phyloP scores from a whole-genome alignment of 2,113 vertebrate genomes.

The Onychostoma macrolepis region DNA sequence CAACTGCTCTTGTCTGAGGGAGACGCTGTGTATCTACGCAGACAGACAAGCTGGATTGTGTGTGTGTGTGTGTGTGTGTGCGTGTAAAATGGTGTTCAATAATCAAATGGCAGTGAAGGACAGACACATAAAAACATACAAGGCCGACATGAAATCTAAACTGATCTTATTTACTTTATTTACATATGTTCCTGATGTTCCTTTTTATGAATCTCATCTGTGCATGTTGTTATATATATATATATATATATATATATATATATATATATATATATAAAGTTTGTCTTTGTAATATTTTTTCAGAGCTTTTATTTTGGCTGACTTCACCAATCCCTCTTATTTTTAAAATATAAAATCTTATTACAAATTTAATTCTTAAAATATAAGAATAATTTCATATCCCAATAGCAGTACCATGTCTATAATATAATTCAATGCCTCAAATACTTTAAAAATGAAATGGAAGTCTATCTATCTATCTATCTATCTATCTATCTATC shows the following conservation, averaged over 20 bases:
- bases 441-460: too few relatives aligned
- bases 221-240: too few relatives aligned
- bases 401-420: background rate
- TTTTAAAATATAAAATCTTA: too few relatives aligned
- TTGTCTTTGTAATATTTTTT: background rate
- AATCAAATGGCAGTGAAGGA: background rate
- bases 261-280: too few relatives aligned
- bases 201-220: background rate
- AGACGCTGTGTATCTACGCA: constrained; percentile 35
- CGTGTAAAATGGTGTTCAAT: background rate
- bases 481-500: too few relatives aligned
- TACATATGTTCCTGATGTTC: background rate
- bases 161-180: background rate
- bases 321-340: background rate
- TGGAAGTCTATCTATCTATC: too few relatives aligned
- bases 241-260: too few relatives aligned
- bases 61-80: constrained; percentile 13
- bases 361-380: too few relatives aligned
- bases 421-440: too few relatives aligned
- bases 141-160: background rate
- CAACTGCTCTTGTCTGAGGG: constrained; percentile 58
- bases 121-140: background rate
- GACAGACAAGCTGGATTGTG: constrained; percentile 38
- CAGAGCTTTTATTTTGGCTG: background rate
- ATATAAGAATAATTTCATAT: background rate